Evolutionary conservation across 1,140 invertebrate species (phyloP).

Genomic region (Atta colombica): DNA sequence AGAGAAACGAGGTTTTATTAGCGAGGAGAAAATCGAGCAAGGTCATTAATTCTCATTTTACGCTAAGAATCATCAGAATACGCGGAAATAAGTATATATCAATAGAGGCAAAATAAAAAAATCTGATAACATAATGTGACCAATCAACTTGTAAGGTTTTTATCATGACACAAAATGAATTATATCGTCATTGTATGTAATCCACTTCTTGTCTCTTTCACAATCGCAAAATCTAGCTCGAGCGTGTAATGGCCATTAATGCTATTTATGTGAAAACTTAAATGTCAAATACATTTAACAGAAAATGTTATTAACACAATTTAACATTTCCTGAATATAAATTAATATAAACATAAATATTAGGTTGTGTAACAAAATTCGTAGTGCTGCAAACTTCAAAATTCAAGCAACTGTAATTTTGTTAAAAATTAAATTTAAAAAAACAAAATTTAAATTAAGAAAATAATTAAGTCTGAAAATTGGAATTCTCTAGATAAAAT

Average conservation of each 20-base stretch:
- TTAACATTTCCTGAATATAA: not conserved
- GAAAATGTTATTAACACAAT: not conserved
- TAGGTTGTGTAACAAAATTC: too few species aligned
- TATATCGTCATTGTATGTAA: not conserved
- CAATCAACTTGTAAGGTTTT: not conserved
- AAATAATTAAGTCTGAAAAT: too few species aligned
- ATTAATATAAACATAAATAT: not conserved
- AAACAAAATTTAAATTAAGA: too few species aligned
- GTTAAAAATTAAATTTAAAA: too few species aligned
- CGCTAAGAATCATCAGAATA: not conserved
- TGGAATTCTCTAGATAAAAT: not conserved
- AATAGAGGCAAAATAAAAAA: conserved; percentile 7
- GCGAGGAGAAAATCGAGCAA: not conserved
- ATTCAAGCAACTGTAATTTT: too few species aligned
- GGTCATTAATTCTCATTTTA: too few species aligned
- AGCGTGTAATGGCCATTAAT: conserved; percentile 14
- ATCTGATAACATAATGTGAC: not conserved
- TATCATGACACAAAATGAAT: not conserved
- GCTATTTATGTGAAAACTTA: not conserved
- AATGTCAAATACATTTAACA: not conserved
- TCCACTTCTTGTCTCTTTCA: conserved; percentile 15
- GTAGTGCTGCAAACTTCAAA: too few species aligned
- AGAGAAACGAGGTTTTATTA: not conserved
- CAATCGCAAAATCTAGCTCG: not conserved
- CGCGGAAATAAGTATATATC: not conserved